Base-by-base conservation (phyloP, 1,140 invertebrate genomes). In the Bombus sibiricus region DNA sequence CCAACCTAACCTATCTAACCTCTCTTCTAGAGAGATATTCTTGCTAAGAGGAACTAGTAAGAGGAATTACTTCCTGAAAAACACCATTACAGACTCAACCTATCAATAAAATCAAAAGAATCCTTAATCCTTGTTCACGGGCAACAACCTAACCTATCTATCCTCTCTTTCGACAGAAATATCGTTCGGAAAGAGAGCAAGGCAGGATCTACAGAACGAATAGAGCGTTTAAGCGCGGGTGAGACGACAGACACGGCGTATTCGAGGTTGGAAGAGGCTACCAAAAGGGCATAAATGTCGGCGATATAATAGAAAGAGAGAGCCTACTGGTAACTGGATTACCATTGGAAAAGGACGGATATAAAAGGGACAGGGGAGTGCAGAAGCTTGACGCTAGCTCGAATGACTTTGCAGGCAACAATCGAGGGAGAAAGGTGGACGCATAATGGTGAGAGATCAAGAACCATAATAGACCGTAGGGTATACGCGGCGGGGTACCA, bases 381-480 rank as follows among this genome's bases (percentile, higher is more conserved):
- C 22, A 57, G 64, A 34, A 78, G 59, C 59, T 83, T 57, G 15
- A 57, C 53, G 68, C 64, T 62, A 68, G 64, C 66, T 43, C 68
- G 89, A 88, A 88, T 90, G 89, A 90, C 86, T 90, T 83, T 90
- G 89, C 89, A 90, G 80, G 73, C 83, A 83, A 85, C 87, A 85
- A 84, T 69, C 82, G 79, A 78, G 71, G 72, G 53, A 88, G 88
- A 90, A 90, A 90, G 89, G 89, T 83, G 81, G 89, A 88, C 80
- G 89, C 68, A 91, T 91, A 90, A 91, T 91, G 81, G 86, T 78
- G 59, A 87, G 89, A 91, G 90, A 91, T 91, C 90, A 92, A 92
- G 91, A 90, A 90, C 85, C 76, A 92, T 92, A 92, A 92, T 92
- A 90, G 91, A 92, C 91, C 89, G 81, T 82, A 76, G 86, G 81